These are phyloP conservation scores for Chloroceryle inda DNA, from an alignment of 2,797 vertebrate species.

Conservation along the genomic window DNA sequence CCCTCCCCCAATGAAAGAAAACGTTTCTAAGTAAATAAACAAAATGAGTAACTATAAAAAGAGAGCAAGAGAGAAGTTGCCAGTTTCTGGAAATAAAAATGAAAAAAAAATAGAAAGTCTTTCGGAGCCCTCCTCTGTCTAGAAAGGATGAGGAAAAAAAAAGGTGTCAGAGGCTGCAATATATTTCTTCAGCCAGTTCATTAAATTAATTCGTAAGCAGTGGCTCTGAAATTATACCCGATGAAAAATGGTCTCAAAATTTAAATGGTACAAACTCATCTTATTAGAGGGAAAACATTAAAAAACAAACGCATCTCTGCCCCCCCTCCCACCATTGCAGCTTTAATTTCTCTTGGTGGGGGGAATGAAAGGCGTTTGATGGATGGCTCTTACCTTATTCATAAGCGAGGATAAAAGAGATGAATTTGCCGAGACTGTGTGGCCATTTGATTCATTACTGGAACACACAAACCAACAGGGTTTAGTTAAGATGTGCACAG, in stretches of 20 bases:
- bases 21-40: conserved; percentile 72
- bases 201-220: conserved; percentile 99
- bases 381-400: conserved; percentile 99
- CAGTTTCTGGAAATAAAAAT: conserved; percentile 62
- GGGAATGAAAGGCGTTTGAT: conserved; percentile 93
- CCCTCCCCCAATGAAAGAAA: conserved; percentile 31
- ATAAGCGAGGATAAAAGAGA: conserved; percentile 99
- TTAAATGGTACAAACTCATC: conserved; percentile 99
- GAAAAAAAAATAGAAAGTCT: background rate
- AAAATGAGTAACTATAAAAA: conserved; percentile 65
- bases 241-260: conserved; percentile 99
- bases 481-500: conserved; percentile 91
- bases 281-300: conserved; percentile 99
- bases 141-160: conserved; percentile 52
- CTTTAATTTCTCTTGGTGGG: conserved; percentile 88
- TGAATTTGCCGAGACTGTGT: conserved; percentile 95
- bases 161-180: conserved; percentile 87
- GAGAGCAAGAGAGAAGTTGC: conserved; percentile 57
- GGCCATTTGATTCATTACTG: conserved; percentile 99
- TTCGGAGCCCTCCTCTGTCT: conserved; percentile 70
- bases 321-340: conserved; percentile 81
- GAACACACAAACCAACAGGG: conserved; percentile 96
- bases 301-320: conserved; percentile 96
- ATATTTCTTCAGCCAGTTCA: conserved; percentile 97
- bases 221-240: conserved; percentile 95